Base-by-base conservation (phyloP, 2,888 invertebrate genomes). In the Phania funesta region DNA sequence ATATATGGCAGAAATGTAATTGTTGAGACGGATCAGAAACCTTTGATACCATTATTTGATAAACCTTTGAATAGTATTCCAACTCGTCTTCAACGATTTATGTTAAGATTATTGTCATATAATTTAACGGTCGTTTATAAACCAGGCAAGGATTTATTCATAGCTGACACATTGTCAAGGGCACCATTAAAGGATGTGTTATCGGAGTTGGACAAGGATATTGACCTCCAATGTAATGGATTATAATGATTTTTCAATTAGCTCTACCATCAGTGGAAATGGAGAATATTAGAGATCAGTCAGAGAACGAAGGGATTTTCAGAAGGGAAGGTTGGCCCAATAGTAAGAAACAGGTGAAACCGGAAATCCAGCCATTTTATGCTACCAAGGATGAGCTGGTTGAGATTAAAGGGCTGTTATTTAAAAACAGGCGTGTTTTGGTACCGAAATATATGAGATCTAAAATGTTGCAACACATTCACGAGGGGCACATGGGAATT, bases 401-500 rank as follows among this genome's bases (percentile, higher is more conserved):
- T 22, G 50, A 8, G 11, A 11, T 67, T 26, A 38, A 67, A 1
- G 38, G 24, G 2, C 24, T 68, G 24, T 41, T 54, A 41, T 68
- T 41, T 11, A 38, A 68, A 18, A 52, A 52, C 41, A 71, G 41
- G 18, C 58, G 71, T 24, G 56, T 81, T 46, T 16, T 83, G 9
- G 67, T 76, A 9, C 76, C 83, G 7, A 60, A 20, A 32, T 32
- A 41, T 16, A 16, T 76, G n/a, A 46, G 83, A 20, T 18, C 29
- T 0, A 44, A 67, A 22, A 71, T 81, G 20, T 50, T 83, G 8
- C 22, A 44, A 9, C 48, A 71, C 35, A 9, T 76, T 4, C 71
- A 83, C 46, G 80, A 80, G 50, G 83, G 80, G 0, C 80, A 83
- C 24, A 64, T 78, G 50, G 77, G 83, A 35, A 48, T 62, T 16